These are phyloP conservation scores for Melipona bicolor DNA, from an alignment of 2,888 invertebrate species.

Conservation along the genomic window DNA sequence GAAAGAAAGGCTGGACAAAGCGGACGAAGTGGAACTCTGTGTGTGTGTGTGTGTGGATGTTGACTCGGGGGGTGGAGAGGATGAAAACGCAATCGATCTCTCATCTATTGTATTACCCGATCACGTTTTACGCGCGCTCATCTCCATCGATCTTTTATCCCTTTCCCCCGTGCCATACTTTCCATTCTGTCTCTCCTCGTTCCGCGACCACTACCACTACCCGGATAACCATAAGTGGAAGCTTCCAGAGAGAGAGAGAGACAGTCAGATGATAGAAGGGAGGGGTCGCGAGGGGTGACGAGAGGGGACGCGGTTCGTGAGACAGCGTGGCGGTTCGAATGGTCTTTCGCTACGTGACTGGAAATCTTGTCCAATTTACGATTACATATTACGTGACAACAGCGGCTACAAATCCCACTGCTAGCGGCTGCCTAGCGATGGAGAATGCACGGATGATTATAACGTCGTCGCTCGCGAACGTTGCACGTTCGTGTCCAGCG, in stretches of 20 bases:
- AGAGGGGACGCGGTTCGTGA: conserved; percentile 69
- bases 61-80: conserved; percentile 53
- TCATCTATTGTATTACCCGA: conserved; percentile 74
- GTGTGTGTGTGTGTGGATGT: conserved; percentile 46
- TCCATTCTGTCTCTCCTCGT: conserved; percentile 1
- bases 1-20: conserved; percentile 19
- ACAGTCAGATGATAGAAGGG: background rate
- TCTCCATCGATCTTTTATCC: conserved; percentile 62
- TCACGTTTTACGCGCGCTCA: conserved; percentile 72
- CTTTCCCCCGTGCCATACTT: conserved; percentile 16
- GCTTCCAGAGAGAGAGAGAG: background rate
- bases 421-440: background rate
- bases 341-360: conserved; percentile 78
- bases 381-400: conserved; percentile 78
- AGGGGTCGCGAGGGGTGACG: conserved; percentile 45
- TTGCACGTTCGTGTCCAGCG: background rate
- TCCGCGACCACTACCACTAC: conserved; percentile 28
- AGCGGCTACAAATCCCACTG: conserved; percentile 42
- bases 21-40: too few relatives aligned
- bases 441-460: conserved; percentile 36
- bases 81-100: conserved; percentile 74
- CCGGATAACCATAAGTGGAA: conserved; percentile 44
- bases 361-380: conserved; percentile 78
- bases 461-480: conserved; percentile 20
- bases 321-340: conserved; percentile 72